Evolutionary conservation across 2,797 vertebrate species (phyloP).

Genomic region (Merluccius polli): DNA sequence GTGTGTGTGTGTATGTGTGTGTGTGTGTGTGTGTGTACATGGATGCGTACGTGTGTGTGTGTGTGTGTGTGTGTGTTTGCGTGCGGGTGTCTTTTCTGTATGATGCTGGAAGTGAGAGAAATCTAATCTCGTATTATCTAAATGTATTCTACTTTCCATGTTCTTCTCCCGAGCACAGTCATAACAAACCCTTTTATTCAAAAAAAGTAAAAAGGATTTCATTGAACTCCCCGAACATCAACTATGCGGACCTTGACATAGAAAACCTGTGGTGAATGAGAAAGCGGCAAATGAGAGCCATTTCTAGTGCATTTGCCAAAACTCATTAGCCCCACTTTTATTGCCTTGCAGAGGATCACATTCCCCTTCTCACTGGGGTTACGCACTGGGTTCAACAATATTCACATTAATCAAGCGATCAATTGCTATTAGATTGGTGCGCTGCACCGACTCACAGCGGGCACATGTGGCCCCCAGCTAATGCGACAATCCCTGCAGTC

Average conservation of each 20-base stretch:
- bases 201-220: constrained; percentile 2
- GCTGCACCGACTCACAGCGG: constrained; percentile 52
- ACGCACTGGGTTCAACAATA: constrained; percentile 58
- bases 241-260: background rate
- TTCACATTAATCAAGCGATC: constrained; percentile 66
- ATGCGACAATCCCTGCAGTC: constrained; percentile 13
- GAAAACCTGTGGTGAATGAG: background rate
- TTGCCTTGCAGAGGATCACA: constrained; percentile 19
- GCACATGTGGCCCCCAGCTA: constrained; percentile 56
- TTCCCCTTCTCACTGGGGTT: constrained; percentile 55
- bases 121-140: constrained; percentile 18
- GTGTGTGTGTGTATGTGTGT: constrained; percentile 4
- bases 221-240: constrained; percentile 5
- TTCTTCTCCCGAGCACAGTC: constrained; percentile 5
- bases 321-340: constrained; percentile 57
- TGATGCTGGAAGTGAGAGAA: constrained; percentile 7
- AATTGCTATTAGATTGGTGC: constrained; percentile 63
- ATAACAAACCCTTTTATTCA: constrained; percentile 19
- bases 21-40: background rate
- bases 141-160: constrained; percentile 18
- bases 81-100: constrained; percentile 18
- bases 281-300: background rate
- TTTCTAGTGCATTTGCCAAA: constrained; percentile 20
- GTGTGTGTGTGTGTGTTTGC: background rate
- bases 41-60: background rate